Evolutionary conservation across 2,797 vertebrate genomes (phyloP).

Genomic region (Enteromius unitaeniatus): DNA sequence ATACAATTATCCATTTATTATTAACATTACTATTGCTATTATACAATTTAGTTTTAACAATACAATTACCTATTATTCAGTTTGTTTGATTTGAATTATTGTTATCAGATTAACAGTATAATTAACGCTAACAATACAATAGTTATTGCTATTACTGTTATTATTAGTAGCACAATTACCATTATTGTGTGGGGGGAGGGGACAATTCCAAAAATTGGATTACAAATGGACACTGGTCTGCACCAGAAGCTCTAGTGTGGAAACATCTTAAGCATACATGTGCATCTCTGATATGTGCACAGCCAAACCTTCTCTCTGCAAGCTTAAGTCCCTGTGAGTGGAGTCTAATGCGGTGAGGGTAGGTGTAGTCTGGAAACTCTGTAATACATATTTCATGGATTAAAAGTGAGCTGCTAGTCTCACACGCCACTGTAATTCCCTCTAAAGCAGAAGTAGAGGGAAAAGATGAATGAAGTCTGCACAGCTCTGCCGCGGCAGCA

Average conservation of each 20-base stretch:
- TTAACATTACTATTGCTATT: too few relatives aligned
- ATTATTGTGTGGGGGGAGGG: too few relatives aligned
- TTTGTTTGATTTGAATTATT: too few relatives aligned
- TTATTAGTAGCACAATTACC: too few relatives aligned
- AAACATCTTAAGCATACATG: neutral
- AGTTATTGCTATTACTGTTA: too few relatives aligned
- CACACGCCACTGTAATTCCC: constrained; percentile 51
- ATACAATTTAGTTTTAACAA: too few relatives aligned
- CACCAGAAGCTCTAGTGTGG: constrained; percentile 23
- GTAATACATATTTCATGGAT: constrained; percentile 61
- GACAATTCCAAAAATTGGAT: neutral
- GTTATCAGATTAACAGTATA: too few relatives aligned
- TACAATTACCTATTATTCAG: too few relatives aligned
- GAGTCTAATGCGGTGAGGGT: constrained; percentile 45
- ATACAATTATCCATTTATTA: too few relatives aligned
- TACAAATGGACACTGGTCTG: neutral
- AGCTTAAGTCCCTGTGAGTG: constrained; percentile 30
- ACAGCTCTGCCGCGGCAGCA: neutral
- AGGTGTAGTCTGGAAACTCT: constrained; percentile 52
- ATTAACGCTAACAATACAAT: too few relatives aligned
- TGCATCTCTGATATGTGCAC: neutral
- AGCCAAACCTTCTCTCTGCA: neutral
- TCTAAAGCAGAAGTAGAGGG: constrained; percentile 43
- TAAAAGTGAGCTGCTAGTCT: constrained; percentile 54
- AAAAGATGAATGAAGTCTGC: constrained; percentile 47